Percentiles rank a stretch among this genome's conserved stretches.
Conservation (phyloP, 2,888 invertebrate genomes). For the Sympetrum striolatum region DNA sequence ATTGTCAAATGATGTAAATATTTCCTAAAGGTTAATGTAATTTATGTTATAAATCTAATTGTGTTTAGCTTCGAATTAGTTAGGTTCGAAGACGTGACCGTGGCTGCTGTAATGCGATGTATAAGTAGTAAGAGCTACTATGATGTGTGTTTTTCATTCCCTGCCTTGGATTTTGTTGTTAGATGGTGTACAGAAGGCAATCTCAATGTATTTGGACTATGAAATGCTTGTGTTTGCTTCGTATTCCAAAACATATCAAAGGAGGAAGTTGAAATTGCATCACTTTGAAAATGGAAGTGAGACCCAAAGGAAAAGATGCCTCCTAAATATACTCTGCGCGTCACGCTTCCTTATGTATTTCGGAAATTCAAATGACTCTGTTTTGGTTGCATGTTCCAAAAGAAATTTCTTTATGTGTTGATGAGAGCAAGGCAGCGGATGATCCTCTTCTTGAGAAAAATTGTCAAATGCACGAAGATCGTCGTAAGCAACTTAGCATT, state of each 20-base stretch:
- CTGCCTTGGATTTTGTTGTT: background rate
- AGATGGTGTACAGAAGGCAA: background rate
- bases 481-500: background rate
- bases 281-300: no score
- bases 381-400: background rate
- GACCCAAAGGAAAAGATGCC: no score
- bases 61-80: background rate
- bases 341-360: background rate
- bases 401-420: background rate
- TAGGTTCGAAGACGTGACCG: background rate
- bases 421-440: background rate
- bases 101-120: background rate
- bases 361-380: background rate
- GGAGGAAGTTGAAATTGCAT: background rate
- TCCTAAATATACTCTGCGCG: no score
- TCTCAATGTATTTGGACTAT: background rate
- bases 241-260: background rate
- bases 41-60: background rate
- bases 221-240: background rate
- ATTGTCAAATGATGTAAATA: background rate
- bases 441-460: background rate
- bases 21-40: background rate
- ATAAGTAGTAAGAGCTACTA: background rate
- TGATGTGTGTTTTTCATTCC: background rate
- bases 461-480: background rate